Evolutionary conservation across 2,888 invertebrate genomes (phyloP).

Genomic region (Euplagia quadripunctaria): DNA sequence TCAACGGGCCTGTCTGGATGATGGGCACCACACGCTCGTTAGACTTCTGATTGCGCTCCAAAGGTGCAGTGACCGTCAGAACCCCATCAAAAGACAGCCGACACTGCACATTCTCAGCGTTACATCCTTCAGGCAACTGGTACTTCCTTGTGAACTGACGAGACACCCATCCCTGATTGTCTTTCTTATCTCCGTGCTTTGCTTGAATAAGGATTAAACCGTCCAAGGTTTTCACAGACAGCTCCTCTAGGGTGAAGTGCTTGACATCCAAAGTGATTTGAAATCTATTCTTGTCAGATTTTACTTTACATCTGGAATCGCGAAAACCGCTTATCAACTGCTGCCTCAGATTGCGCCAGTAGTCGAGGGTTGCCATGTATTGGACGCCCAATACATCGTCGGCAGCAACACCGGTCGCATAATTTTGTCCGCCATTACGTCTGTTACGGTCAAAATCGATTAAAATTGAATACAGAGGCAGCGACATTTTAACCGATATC

Average conservation of each 20-base stretch:
- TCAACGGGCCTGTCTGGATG: neutral
- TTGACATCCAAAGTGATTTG: neutral
- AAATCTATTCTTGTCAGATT: neutral
- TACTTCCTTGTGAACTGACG: neutral
- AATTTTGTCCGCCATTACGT: neutral
- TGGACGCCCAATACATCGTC: too few species aligned
- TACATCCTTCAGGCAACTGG: neutral
- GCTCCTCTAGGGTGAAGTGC: neutral
- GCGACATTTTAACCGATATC: neutral
- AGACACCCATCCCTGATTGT: neutral
- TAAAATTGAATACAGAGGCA: neutral
- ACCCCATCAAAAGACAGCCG: too few species aligned
- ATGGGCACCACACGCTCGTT: neutral
- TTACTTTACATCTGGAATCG: neutral
- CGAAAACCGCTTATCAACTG: neutral
- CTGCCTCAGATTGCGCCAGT: too few species aligned
- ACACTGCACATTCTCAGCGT: neutral
- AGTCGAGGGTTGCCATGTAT: too few species aligned
- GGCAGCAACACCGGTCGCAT: neutral
- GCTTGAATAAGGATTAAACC: neutral
- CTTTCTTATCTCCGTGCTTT: neutral
- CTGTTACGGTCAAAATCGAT: neutral
- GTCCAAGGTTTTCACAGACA: neutral
- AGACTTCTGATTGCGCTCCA: neutral
- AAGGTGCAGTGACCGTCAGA: neutral